A percentile compares a stretch with the other conserved stretches of the same genome.
Conservation (phyloP, 1,140 invertebrate genomes). For the Hyposmocoma kahamanoa region DNA sequence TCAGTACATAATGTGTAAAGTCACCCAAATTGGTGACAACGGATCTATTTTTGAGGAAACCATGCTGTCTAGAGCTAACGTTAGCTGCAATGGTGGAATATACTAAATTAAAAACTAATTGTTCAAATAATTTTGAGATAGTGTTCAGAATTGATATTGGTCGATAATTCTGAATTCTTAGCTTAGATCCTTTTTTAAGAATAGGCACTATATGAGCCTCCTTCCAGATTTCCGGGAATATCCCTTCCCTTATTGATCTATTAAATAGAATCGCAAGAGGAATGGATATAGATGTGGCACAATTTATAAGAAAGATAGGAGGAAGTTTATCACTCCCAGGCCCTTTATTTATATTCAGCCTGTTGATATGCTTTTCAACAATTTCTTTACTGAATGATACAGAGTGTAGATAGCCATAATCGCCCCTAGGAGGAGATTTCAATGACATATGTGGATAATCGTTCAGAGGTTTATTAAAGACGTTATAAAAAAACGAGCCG, state of each 20-base stretch:
- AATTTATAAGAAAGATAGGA: neutral
- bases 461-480: neutral
- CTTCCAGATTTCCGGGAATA: neutral
- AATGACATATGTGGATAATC: neutral
- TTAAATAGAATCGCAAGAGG: slow-evolving; percentile 35
- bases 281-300: neutral
- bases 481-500: no score
- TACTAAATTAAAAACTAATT: neutral
- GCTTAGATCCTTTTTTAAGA: neutral
- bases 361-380: neutral
- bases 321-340: neutral
- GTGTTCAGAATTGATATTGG: neutral
- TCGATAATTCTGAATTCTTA: neutral
- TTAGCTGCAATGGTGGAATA: neutral
- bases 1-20: neutral
- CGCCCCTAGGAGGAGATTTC: neutral
- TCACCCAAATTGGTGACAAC: neutral
- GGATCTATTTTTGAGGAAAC: neutral
- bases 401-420: neutral
- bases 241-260: neutral
- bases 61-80: neutral
- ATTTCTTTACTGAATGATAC: neutral
- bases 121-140: neutral
- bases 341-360: neutral
- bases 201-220: neutral